Base-by-base conservation (phyloP, 2,888 invertebrate genomes). In the Zootermopsis nevadensis region DNA sequence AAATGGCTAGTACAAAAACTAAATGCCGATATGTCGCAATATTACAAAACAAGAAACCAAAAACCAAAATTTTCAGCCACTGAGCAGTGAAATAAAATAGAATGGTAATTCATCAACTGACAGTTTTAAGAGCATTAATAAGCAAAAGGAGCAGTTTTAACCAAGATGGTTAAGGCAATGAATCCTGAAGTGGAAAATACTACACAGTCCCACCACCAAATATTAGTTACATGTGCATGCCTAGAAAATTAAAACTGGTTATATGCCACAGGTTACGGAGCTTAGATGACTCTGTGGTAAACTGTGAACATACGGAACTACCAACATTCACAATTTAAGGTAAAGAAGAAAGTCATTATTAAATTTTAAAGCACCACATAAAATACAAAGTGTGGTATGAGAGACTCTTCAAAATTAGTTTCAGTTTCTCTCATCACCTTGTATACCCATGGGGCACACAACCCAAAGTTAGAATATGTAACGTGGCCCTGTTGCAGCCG, bases 401-500 rank as follows among this genome's bases (percentile, higher is more conserved):
- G 12, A 66, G 15, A 27, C n/a, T 66, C 66, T 66, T 10, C n/a
- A 66, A 66, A 15, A 48, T 48, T 15, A 48, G 48, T 19, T 48
- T 66, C 30, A 66, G n/a, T 66, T 27, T 27, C 66, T 66, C 66
- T 27, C 30, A 66, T 27, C 66, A 27, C 19, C 33, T 33, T 19
- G 8, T 33, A 69, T 19, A 33, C 69, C 69, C 69, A 69, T 69
- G 69, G 69, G 69, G 31, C 6, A 69, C 33, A 69, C 33, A 69
- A 69, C 22, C 30, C 31, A 69, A 69, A 33, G 31, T 69, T 69
- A 66, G 27, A 19, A 48, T 48, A 19, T 48, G 19, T 19, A 48
- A 48, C 48, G 19, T 48, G 19, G 19, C 48, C 12, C 30, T 69
- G 69, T 69, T 33, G n/a, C 48, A 48, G 48, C 19, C 19, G 48